Evolutionary conservation across 2,888 invertebrate genomes (phyloP).

Genomic region (Apotomis capreana): DNA sequence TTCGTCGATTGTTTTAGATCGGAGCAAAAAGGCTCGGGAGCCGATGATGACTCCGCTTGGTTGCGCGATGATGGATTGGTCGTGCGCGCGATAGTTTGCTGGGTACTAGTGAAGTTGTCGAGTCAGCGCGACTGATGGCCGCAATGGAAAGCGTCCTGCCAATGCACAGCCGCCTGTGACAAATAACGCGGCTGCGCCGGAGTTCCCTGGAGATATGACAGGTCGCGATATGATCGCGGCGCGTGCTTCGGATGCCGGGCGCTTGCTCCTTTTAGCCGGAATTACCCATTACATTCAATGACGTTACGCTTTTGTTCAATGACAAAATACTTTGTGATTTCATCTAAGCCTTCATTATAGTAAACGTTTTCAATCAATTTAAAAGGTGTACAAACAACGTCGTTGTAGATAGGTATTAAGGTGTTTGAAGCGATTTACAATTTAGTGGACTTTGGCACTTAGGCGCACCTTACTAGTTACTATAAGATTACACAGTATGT

Average conservation of each 20-base stretch:
- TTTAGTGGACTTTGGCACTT: slow-evolving; percentile 42
- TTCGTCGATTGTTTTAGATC: slow-evolving; percentile 75
- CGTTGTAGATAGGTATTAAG: slow-evolving; percentile 59
- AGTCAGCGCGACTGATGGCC: slow-evolving; percentile 54
- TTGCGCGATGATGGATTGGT: slow-evolving; percentile 52
- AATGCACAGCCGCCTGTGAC: slow-evolving; percentile 47
- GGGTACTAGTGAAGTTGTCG: slow-evolving; percentile 48
- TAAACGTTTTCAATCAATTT: slow-evolving; percentile 75
- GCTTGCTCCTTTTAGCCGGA: slow-evolving; percentile 58
- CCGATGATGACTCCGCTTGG: slow-evolving; percentile 71
- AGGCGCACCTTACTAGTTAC: slow-evolving; percentile 19
- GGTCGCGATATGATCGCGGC: slow-evolving; percentile 76
- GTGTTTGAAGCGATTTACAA: slow-evolving; percentile 57
- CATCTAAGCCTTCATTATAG: slow-evolving; percentile 72
- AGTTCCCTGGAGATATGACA: slow-evolving; percentile 68
- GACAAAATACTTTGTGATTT: slow-evolving; percentile 65
- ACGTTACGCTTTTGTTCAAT: slow-evolving; percentile 72
- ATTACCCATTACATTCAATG: slow-evolving; percentile 80
- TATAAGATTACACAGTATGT: slow-evolving; percentile 23
- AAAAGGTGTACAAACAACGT: slow-evolving; percentile 70
- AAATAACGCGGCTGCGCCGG: slow-evolving; percentile 52
- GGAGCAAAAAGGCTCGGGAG: slow-evolving; percentile 70
- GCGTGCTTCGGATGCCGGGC: slow-evolving; percentile 78
- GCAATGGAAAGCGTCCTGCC: slow-evolving; percentile 57
- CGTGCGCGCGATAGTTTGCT: slow-evolving; percentile 59